phyloP scores from a whole-genome alignment of 1,140 invertebrate species.

The Bursaphelenchus mucronatus region DNA sequence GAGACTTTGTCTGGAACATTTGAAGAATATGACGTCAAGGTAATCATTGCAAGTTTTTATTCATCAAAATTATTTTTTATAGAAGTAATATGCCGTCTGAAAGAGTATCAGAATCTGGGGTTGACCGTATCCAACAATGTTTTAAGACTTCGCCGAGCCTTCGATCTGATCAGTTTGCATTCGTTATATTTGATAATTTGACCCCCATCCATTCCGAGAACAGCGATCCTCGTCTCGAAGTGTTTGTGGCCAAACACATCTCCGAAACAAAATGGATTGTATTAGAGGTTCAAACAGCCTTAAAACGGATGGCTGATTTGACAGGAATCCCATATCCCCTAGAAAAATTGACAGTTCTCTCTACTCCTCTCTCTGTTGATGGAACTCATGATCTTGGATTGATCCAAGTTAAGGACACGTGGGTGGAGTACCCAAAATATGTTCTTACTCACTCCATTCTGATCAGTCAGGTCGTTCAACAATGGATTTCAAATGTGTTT shows the following conservation, averaged over 20 bases:
- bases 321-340: constrained; percentile 25
- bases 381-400: constrained; percentile 28
- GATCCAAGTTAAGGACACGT: constrained; percentile 29
- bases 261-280: constrained; percentile 20
- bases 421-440: constrained; percentile 33
- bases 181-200: constrained; percentile 31
- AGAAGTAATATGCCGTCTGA: constrained; percentile 32
- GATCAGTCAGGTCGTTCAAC: constrained; percentile 24
- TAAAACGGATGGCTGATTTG: constrained; percentile 13
- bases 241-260: constrained; percentile 30
- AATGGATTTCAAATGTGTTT: constrained; percentile 32
- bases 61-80: constrained; percentile 5
- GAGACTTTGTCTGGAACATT: constrained; percentile 20
- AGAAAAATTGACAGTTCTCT: constrained; percentile 21
- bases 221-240: constrained; percentile 17
- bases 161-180: constrained; percentile 24
- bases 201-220: background rate
- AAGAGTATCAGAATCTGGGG: background rate
- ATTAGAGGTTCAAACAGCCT: constrained; percentile 15
- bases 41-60: background rate
- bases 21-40: constrained; percentile 19
- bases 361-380: constrained; percentile 18
- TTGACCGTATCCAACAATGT: constrained; percentile 14
- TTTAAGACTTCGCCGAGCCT: constrained; percentile 20
- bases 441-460: constrained; percentile 27